Base-by-base conservation (phyloP, 2,888 invertebrate genomes). In the Heliconius charithonia region DNA sequence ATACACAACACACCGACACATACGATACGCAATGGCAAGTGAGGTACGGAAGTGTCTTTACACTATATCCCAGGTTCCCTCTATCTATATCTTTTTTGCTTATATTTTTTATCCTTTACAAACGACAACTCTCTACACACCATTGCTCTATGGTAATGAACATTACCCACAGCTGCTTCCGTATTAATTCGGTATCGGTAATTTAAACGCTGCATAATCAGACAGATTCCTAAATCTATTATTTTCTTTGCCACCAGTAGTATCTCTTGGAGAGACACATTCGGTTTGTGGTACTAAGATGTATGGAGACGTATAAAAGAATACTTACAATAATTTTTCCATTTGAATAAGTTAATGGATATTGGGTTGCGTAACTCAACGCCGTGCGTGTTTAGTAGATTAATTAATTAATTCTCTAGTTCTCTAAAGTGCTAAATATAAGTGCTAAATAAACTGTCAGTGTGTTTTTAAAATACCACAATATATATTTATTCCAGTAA, bases 131-230 rank as follows among this genome's bases (percentile, higher is more conserved):
- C 76, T 81, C 74, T 79, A 41, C 25, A 10, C 32, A 56, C 67
- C 76, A 70, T 65, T 82, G 79, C 72, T 80, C 83, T 83, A 62
- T 81, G 81, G 27, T 70, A 78, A 41, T 27, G 80, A 79, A 83
- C 83, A 84, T 85, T 84, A 85, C 80, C 81, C 81, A 75, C 84
- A 84, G 85, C 83, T 79, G 84, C 81, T 82, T 77, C 80, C 79
- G 82, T 83, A 85, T 85, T 85, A 84, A 84, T 84, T 84, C 81
- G 80, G 80, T 85, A 85, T 85, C 81, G 82, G 83, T 84, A 83
- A 84, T 84, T 85, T 84, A 84, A 85, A 82, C 81, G 82, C 77
- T 81, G 83, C 84, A 85, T 85, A 85, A 85, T 83, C 81, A 83
- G 82, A 83, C 71, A 75, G 79, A 63, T 59, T 70, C 51, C 76